A percentile compares a stretch with the other conserved stretches of the same genome.
phyloP scores from a whole-genome alignment of 1,140 invertebrate species.

The Ceratosolen solmsi region DNA sequence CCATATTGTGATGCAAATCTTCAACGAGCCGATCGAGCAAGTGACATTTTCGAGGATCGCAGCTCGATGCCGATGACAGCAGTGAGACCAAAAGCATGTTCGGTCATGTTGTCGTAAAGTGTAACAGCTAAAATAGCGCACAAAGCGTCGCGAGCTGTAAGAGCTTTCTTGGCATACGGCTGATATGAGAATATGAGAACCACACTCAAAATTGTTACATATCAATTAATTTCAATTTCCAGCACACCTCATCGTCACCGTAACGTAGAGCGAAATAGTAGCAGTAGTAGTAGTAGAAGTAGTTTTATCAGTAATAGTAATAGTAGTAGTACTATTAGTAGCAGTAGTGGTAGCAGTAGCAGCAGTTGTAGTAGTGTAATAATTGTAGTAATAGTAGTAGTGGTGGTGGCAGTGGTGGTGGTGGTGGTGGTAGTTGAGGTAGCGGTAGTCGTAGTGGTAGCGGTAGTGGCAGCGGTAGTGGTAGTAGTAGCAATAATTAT shows the following conservation, averaged over 20 bases:
- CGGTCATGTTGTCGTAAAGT: not conserved
- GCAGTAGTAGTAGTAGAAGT: not conserved
- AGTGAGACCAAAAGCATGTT: constrained; percentile 2
- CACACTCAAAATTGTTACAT: not conserved
- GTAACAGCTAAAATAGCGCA: not conserved
- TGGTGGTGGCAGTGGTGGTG: not conserved
- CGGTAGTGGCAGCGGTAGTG: not conserved
- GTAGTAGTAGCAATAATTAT: not conserved
- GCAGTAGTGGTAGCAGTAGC: not conserved
- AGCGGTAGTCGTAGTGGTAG: not conserved
- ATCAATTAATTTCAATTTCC: constrained; percentile 24
- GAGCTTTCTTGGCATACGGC: not conserved
- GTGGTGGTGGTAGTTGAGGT: not conserved
- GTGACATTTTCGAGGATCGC: not conserved
- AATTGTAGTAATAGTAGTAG: not conserved
- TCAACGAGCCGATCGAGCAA: not conserved
- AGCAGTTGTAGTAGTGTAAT: not conserved
- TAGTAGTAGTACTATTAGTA: not conserved
- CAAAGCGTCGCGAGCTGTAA: not conserved
- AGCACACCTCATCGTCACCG: not conserved
- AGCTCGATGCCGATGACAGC: not conserved
- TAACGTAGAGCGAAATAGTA: not conserved
- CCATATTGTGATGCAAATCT: not conserved
- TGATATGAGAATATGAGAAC: too few species aligned
- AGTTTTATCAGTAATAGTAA: not conserved